Conservation (phyloP, 2,888 invertebrate species). For the Drosophila greeni region DNA sequence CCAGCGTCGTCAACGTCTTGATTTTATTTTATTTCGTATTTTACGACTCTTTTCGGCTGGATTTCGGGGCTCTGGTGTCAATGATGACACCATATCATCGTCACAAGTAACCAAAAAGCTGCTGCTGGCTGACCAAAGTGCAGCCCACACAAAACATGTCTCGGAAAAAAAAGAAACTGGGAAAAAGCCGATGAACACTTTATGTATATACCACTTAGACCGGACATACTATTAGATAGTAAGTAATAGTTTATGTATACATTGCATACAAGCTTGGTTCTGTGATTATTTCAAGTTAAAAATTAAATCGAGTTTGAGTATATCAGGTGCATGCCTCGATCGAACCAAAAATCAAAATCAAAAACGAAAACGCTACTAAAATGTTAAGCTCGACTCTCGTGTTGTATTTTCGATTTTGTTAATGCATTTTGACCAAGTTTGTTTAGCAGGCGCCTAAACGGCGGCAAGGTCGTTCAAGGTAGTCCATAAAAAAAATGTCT, state of each 20-base stretch:
- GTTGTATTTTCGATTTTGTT: constrained; percentile 33
- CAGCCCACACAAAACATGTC: constrained; percentile 30
- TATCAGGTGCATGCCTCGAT: constrained; percentile 15
- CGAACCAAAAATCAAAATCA: constrained; percentile 19
- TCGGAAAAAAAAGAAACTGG: not conserved
- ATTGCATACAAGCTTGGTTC: not conserved
- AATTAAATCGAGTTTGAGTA: no score
- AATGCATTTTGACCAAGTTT: constrained; percentile 73
- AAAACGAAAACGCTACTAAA: constrained; percentile 28
- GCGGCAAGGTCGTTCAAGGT: constrained; percentile 72
- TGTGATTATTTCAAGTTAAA: not conserved
- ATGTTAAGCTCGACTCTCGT: constrained; percentile 46
- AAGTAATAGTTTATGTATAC: not conserved
- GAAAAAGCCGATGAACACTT: not conserved
- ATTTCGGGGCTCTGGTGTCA: constrained; percentile 52
- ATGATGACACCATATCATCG: constrained; percentile 66
- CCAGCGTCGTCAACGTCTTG: constrained; percentile 25
- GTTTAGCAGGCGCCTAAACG: constrained; percentile 57
- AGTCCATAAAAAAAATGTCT: constrained; percentile 58
- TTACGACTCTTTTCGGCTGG: constrained; percentile 27
- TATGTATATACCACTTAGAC: not conserved
- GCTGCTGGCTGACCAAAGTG: constrained; percentile 33
- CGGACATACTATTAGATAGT: not conserved
- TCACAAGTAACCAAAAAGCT: constrained; percentile 18
- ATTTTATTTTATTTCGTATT: constrained; percentile 34